Conservation (phyloP, 2,888 invertebrate genomes). For the Drosophila antonietae region DNA sequence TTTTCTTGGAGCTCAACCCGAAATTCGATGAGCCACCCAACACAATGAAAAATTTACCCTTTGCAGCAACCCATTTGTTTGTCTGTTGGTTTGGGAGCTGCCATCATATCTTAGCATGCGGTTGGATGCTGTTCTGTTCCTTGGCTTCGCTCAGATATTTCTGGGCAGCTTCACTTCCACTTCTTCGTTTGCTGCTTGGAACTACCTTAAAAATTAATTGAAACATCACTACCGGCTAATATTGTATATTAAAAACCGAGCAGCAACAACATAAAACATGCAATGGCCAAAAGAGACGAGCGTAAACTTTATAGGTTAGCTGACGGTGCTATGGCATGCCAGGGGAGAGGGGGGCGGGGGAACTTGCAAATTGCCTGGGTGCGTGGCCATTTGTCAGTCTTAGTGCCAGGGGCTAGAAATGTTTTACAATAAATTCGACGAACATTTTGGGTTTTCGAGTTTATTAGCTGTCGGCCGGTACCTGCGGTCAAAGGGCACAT, state of each 20-base stretch:
- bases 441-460: constrained; percentile 69
- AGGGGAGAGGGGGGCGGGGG: neutral
- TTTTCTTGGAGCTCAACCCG: neutral
- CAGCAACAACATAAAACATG: constrained; percentile 61
- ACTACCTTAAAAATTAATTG: constrained; percentile 79
- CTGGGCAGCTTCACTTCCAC: neutral
- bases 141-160: neutral
- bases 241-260: constrained; percentile 70
- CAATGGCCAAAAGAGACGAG: constrained; percentile 40
- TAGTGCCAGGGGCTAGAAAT: constrained; percentile 61
- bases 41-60: constrained; percentile 78
- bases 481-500: constrained; percentile 71
- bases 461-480: constrained; percentile 74
- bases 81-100: constrained; percentile 61
- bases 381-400: constrained; percentile 77
- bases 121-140: constrained; percentile 28
- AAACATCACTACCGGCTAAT: constrained; percentile 75
- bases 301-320: constrained; percentile 42
- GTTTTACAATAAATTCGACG: constrained; percentile 73
- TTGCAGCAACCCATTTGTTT: constrained; percentile 77
- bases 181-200: neutral
- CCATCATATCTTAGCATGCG: constrained; percentile 75
- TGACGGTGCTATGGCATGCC: neutral
- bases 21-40: constrained; percentile 47
- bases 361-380: constrained; percentile 74